These are phyloP conservation scores for Chaetops frenatus DNA, from an alignment of 2,113 vertebrate genomes.

Conservation along the genomic window DNA sequence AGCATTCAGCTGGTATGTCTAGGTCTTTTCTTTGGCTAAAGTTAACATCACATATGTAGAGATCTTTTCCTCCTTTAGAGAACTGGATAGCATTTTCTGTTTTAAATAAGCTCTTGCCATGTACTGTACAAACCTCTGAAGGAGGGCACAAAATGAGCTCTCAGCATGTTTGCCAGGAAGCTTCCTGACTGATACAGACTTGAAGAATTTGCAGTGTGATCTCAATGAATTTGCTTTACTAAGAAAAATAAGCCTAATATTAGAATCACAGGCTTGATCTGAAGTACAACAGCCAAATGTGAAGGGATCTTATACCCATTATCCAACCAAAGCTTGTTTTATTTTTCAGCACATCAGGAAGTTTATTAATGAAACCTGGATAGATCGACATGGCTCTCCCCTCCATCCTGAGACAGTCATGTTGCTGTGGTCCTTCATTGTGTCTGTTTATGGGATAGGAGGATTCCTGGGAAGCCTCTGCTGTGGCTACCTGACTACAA, in stretches of 20 bases:
- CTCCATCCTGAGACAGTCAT: slow-evolving; percentile 63
- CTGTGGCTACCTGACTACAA: slow-evolving; percentile 73
- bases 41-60: not conserved
- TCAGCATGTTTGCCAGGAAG: not conserved
- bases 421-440: slow-evolving; percentile 77
- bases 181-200: not conserved
- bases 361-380: slow-evolving; percentile 85
- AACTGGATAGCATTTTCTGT: not conserved
- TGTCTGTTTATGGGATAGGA: slow-evolving; percentile 75
- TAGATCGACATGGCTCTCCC: slow-evolving; percentile 56
- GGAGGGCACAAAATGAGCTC: not conserved
- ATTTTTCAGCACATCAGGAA: slow-evolving; percentile 77
- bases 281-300: not conserved
- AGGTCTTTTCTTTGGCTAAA: not conserved
- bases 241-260: not conserved
- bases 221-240: not conserved
- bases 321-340: not conserved
- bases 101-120: not conserved
- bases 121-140: not conserved
- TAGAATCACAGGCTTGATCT: not conserved
- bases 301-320: not conserved
- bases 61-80: not conserved
- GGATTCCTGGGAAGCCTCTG: slow-evolving; percentile 71
- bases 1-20: not conserved
- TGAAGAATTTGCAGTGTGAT: not conserved